phyloP scores from a whole-genome alignment of 2,113 vertebrate species.

The Dicrurus megarhynchus region DNA sequence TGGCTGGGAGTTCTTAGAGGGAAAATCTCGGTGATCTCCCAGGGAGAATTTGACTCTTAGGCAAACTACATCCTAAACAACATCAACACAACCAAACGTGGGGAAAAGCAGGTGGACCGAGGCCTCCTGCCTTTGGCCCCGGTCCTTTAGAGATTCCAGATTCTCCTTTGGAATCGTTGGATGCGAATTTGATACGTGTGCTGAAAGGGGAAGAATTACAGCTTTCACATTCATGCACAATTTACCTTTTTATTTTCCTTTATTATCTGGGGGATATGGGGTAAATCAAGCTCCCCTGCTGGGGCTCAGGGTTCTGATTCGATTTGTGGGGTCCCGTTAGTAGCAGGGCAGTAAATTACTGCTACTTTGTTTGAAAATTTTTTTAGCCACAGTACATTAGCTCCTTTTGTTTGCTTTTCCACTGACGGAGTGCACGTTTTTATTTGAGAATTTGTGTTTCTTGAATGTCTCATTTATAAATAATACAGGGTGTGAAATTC shows the following conservation, averaged over 20 bases:
- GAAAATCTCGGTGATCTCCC: not conserved
- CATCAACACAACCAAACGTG: not conserved
- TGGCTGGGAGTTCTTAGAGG: rapidly evolving
- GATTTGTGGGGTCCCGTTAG: constrained; percentile 70
- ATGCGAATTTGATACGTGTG: constrained; percentile 59
- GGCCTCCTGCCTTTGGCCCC: not conserved
- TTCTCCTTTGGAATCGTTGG: constrained; percentile 63
- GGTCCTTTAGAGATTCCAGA: constrained; percentile 52
- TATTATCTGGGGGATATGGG: constrained; percentile 69
- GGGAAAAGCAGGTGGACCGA: not conserved
- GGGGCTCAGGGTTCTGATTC: constrained; percentile 62
- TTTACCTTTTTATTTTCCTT: constrained; percentile 75
- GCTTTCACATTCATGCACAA: constrained; percentile 71
- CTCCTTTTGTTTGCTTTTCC: constrained; percentile 80
- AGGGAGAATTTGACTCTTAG: not conserved
- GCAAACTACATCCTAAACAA: not conserved
- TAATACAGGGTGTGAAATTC: constrained; percentile 69
- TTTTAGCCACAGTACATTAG: constrained; percentile 83
- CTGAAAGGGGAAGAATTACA: constrained; percentile 75
- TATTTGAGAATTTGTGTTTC: constrained; percentile 73
- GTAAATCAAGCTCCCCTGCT: constrained; percentile 68
- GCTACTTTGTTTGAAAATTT: constrained; percentile 78
- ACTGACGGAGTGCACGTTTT: constrained; percentile 58
- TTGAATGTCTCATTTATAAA: constrained; percentile 74
- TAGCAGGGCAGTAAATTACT: constrained; percentile 75